Percentiles rank a stretch among this genome's conserved stretches.
Conservation (phyloP, 2,888 invertebrate genomes). For the Lycia hirtaria region DNA sequence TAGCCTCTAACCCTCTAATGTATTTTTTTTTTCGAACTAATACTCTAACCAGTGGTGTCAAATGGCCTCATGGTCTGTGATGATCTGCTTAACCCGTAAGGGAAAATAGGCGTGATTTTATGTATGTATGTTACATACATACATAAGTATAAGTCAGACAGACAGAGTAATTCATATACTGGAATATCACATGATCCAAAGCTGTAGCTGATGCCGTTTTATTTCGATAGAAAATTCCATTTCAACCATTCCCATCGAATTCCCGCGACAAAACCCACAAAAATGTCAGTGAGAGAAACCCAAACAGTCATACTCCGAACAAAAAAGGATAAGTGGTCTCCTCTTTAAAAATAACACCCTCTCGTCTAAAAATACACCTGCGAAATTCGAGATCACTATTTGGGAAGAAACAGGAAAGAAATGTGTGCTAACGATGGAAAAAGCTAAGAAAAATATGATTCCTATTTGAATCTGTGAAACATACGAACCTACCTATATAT, state of each 20-base stretch:
- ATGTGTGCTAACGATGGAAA: conserved; percentile 1
- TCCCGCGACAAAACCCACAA: conserved; percentile 12
- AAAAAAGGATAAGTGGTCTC: conserved; percentile 38
- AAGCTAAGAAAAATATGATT: not conserved
- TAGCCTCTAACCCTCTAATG: too few relatives aligned
- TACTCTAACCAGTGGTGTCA: too few relatives aligned
- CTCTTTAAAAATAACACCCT: conserved; percentile 39
- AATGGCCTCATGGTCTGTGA: too few relatives aligned
- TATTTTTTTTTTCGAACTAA: too few relatives aligned
- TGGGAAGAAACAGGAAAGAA: conserved; percentile 12
- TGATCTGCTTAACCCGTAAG: too few relatives aligned
- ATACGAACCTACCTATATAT: not conserved
- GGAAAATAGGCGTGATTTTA: too few relatives aligned
- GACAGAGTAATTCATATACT: too few relatives aligned
- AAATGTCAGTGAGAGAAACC: conserved; percentile 19
- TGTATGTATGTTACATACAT: too few relatives aligned
- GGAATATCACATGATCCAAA: too few relatives aligned
- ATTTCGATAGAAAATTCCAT: not conserved
- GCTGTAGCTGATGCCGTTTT: too few relatives aligned
- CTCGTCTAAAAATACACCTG: conserved; percentile 39
- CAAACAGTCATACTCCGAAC: conserved; percentile 24
- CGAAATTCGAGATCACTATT: conserved; percentile 33
- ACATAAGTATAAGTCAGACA: too few relatives aligned
- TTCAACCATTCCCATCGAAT: not conserved
- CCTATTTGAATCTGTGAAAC: not conserved